Evolutionary conservation across 1,140 invertebrate genomes (phyloP).

Genomic region (Elymnias hypermnestra): DNA sequence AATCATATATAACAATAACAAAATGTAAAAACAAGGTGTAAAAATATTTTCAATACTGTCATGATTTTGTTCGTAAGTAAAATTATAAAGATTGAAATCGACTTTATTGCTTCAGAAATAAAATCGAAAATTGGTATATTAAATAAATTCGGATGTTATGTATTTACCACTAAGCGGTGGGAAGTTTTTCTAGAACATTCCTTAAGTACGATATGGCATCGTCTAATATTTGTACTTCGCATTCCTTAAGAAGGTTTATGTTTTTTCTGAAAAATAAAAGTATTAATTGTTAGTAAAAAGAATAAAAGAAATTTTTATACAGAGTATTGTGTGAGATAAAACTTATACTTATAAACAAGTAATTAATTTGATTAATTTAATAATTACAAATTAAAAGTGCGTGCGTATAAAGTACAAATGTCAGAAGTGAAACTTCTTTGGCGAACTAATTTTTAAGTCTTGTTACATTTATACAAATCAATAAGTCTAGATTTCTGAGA

Average conservation of each 20-base stretch:
- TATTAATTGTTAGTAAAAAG: no score
- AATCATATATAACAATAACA: constrained; percentile 19
- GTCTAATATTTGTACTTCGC: constrained; percentile 66
- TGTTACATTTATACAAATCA: no score
- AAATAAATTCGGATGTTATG: constrained; percentile 21
- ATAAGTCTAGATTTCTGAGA: no score
- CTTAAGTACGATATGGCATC: constrained; percentile 59
- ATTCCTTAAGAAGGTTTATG: constrained; percentile 55
- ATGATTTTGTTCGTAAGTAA: constrained; percentile 37
- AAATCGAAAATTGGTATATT: constrained; percentile 7
- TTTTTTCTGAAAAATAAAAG: constrained; percentile 55
- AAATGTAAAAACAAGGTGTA: constrained; percentile 17
- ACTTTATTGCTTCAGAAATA: constrained; percentile 6
- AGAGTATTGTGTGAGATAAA: no score
- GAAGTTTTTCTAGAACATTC: constrained; percentile 37
- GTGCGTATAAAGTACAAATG: no score
- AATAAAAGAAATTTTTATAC: no score
- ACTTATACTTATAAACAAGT: not conserved
- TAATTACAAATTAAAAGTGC: not conserved
- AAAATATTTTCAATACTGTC: constrained; percentile 46
- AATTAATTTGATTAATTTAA: not conserved
- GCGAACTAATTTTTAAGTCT: no score
- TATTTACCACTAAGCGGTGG: constrained; percentile 25
- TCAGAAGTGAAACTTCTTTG: no score
- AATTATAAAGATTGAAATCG: constrained; percentile 3